phyloP scores from a whole-genome alignment of 2,113 vertebrate species.

The Pimephales promelas region DNA sequence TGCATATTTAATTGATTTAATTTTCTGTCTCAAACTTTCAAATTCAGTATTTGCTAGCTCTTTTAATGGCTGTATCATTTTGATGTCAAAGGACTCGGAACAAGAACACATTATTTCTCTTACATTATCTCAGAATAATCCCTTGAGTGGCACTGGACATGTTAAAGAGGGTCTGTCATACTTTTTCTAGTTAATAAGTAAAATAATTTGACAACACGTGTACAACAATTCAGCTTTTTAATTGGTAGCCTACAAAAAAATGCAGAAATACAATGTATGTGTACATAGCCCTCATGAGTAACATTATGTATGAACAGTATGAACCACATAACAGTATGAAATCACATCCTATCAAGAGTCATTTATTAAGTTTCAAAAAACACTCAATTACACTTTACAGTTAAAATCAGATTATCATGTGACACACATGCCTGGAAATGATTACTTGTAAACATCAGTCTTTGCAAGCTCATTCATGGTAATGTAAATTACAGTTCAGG shows the following conservation, averaged over 20 bases:
- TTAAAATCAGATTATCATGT: not conserved
- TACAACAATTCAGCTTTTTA: not conserved
- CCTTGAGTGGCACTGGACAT: not conserved
- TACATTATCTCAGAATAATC: not conserved
- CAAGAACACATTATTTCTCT: not conserved
- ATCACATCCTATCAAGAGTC: not conserved
- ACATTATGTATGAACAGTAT: too few relatives aligned
- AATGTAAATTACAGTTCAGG: not conserved
- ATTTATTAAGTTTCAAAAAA: not conserved
- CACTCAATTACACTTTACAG: not conserved
- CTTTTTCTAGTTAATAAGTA: not conserved
- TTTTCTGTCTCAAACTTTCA: not conserved
- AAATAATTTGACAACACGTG: not conserved
- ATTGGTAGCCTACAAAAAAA: not conserved
- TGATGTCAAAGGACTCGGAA: not conserved
- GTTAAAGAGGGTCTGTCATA: not conserved
- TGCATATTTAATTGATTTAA: not conserved
- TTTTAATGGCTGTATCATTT: not conserved
- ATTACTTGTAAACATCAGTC: not conserved
- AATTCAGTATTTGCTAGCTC: not conserved
- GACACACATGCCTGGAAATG: not conserved
- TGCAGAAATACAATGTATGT: not conserved
- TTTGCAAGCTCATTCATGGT: not conserved
- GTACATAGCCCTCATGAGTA: too few relatives aligned
- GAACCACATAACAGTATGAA: too few relatives aligned